Conservation (phyloP, 2,797 vertebrate species). For the Mustela erminea region DNA sequence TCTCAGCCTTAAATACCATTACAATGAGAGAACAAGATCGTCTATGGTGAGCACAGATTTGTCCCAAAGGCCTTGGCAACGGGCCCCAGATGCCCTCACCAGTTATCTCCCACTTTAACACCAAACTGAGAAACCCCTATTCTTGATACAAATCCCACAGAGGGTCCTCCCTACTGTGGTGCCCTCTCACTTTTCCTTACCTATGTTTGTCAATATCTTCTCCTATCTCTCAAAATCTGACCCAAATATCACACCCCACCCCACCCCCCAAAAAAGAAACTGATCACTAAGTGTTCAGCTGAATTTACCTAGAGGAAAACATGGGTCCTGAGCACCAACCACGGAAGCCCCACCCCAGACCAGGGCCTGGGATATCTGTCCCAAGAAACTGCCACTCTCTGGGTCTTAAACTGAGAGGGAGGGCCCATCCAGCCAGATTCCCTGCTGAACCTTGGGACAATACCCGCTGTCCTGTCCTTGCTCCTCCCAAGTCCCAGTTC, state of each 20-base stretch:
- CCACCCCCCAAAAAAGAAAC: neutral
- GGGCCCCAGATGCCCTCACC: neutral
- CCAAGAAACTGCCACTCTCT: accelerated
- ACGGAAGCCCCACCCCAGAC: no score
- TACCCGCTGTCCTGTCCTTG: neutral
- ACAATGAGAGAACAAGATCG: neutral
- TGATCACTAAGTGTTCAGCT: neutral
- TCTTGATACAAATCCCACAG: slow-evolving; percentile 25
- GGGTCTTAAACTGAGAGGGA: neutral
- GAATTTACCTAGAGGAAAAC: neutral
- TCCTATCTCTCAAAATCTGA: neutral
- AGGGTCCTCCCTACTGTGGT: neutral
- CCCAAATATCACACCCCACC: neutral
- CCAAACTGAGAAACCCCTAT: neutral
- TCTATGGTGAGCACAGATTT: neutral
- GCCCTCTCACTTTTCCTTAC: neutral
- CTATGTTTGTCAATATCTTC: neutral
- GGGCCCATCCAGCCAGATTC: neutral
- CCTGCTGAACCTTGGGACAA: neutral
- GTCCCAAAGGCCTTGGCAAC: neutral
- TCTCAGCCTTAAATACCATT: neutral
- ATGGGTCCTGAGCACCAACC: neutral
- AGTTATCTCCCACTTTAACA: neutral
- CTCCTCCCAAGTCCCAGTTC: neutral
- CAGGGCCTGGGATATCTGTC: no score